Percentiles rank a stretch among this genome's conserved stretches.
Conservation (phyloP, 2,888 invertebrate species). For the Cheiracanthium punctorium region DNA sequence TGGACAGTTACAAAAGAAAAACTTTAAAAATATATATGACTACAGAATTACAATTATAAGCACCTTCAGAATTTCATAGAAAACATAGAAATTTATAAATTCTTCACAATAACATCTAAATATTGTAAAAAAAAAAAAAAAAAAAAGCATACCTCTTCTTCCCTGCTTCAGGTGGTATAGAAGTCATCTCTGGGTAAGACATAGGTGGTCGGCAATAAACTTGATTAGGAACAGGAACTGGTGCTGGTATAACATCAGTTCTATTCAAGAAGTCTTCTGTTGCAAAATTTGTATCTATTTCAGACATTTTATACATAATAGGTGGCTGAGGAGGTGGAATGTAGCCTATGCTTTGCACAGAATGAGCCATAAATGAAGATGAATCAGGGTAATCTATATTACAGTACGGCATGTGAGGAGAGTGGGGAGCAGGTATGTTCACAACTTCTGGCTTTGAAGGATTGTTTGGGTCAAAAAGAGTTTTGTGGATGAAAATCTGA, state of each 20-base stretch:
- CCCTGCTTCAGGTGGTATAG: background rate
- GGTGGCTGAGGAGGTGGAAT: constrained; percentile 62
- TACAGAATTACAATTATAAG: no score
- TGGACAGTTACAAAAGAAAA: no score
- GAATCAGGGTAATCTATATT: constrained; percentile 17
- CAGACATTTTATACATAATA: constrained; percentile 1
- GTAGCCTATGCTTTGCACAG: constrained; percentile 1
- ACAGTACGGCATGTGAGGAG: constrained; percentile 24
- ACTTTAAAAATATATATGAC: no score
- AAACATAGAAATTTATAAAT: background rate
- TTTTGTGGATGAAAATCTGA: constrained; percentile 76
- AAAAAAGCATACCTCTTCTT: constrained; percentile 35
- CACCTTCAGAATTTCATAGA: no score
- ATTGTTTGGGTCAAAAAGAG: constrained; percentile 81
- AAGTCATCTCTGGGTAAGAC: constrained; percentile 29
- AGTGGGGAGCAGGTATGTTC: constrained; percentile 73
- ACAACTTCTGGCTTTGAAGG: constrained; percentile 84
- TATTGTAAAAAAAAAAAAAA: background rate
- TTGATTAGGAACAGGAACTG: constrained; percentile 15
- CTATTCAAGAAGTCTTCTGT: background rate
- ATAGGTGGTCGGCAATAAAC: background rate
- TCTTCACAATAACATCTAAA: no score
- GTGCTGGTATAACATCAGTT: background rate
- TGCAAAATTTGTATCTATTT: background rate
- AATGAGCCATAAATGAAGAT: background rate